Evolutionary conservation across 1,140 invertebrate species (phyloP).

Genomic region (Rhynchophorus ferrugineus): DNA sequence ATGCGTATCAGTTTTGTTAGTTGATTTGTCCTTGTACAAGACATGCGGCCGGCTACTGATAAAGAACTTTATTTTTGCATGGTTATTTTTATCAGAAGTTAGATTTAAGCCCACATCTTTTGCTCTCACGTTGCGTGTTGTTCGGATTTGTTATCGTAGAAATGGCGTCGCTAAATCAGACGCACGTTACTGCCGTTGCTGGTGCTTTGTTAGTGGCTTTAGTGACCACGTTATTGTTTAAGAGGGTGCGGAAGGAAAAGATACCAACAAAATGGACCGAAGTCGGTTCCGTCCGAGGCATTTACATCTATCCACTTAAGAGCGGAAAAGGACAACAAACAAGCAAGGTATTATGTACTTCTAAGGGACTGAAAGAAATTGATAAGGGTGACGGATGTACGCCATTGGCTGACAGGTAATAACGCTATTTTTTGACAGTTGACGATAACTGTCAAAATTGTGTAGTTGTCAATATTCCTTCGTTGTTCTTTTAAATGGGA

Average conservation of each 20-base stretch:
- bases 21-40: too few species aligned
- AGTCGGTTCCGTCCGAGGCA: slow-evolving; percentile 29
- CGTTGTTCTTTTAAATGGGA: too few species aligned
- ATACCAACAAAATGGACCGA: slow-evolving; percentile 27
- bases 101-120: too few species aligned
- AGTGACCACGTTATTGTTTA: slow-evolving; percentile 3
- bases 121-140: too few species aligned
- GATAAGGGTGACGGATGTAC: slow-evolving; percentile 18
- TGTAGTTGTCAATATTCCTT: too few species aligned
- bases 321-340: slow-evolving; percentile 30
- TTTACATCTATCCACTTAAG: slow-evolving; percentile 37
- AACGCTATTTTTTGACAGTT: too few species aligned
- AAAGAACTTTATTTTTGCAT: too few species aligned
- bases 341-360: slow-evolving; percentile 25
- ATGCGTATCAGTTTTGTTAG: too few species aligned
- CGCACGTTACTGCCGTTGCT: neutral
- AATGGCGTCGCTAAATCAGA: neutral
- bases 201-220: neutral
- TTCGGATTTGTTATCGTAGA: neutral
- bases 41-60: too few species aligned
- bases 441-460: too few species aligned
- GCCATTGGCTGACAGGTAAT: slow-evolving; percentile 32
- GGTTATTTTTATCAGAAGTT: too few species aligned
- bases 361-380: slow-evolving; percentile 25
- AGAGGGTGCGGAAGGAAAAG: slow-evolving; percentile 14